phyloP scores from a whole-genome alignment of 64 coral and sea anemone genomes.

The Anthopleura sola region DNA sequence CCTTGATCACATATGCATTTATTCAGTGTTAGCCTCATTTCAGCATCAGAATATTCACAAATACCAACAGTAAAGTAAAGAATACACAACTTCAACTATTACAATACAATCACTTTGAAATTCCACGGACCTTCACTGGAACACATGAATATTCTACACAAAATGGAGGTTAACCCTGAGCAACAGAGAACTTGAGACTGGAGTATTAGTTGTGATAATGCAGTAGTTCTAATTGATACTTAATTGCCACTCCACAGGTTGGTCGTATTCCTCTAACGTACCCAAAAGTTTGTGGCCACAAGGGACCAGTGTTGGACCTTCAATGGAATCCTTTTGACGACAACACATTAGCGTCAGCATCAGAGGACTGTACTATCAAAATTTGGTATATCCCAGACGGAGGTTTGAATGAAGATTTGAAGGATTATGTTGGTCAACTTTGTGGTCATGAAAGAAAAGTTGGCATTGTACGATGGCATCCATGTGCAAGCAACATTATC shows the following conservation, averaged over 20 bases:
- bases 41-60: no score
- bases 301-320: slow-evolving; percentile 71
- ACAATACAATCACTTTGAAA: no score
- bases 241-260: slow-evolving; percentile 34
- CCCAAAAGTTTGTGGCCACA: slow-evolving; percentile 84
- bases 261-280: slow-evolving; percentile 65
- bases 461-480: slow-evolving; percentile 92
- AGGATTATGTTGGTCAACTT: slow-evolving; percentile 77
- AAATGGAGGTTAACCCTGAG: no score
- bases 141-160: no score
- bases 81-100: no score
- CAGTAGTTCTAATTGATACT: neutral
- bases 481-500: slow-evolving; percentile 77
- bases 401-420: slow-evolving; percentile 80
- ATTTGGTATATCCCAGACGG: slow-evolving; percentile 88
- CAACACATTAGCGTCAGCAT: slow-evolving; percentile 83
- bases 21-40: no score
- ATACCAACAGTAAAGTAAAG: no score
- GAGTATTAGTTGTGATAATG: no score
- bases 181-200: no score
- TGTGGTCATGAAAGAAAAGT: slow-evolving; percentile 85
- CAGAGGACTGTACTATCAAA: slow-evolving; percentile 90
- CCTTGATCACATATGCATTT: no score
- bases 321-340: slow-evolving; percentile 98
- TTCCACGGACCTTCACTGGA: no score